Evolutionary conservation across 2,888 invertebrate genomes (phyloP), one percentile per base, ranked within the genome.

Genomic region (Conchocele bisecta): DNA sequence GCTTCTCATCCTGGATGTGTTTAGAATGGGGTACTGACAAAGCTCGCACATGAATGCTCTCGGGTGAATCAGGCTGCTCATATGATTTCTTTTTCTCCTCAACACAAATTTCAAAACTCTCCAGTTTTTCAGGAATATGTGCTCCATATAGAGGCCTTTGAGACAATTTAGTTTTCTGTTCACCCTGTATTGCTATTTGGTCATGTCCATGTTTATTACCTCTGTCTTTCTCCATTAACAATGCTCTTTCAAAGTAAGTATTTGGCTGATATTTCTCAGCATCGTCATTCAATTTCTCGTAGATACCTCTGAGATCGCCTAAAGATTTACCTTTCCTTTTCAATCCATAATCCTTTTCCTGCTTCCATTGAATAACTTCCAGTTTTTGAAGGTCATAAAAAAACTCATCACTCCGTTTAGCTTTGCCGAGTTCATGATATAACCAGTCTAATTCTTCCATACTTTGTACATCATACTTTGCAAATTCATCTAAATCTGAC

Each of bases 301-400:
- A 88, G 26, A 83, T 41, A 11, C 70, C 61, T 57, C 75, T 94
- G 11, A 97, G 93, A 91, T 97, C 95, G 90, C 96, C 96, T 0
- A 97, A 96, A 0, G 97, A 97, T 88, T 95, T 95, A 89, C 97
- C 96, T 89, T 96, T 96, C 39, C 94, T 94, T 84, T 95, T 93
- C 37, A 98, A 91, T 0, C 96, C 95, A 76, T 94, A 93, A 86
- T 97, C 97, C 33, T 94, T 94, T 17, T 83, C 76, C 7, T 85
- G 87, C 74, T 93, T 94, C 97, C 97, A 97, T 74, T 94, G 94
- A 48, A 94, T 93, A 51, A 94, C 94, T 63, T 94, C 94, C 0
- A 94, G 91, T 83, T 95, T 95, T 85, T 94, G 94, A 0, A 96
- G 94, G 50, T 94, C 94, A 91, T 95, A 97, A 20, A 97, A 92